A percentile compares a stretch with the other conserved stretches of the same genome.
These are phyloP conservation scores for Mycetomoellerius zeteki DNA, from an alignment of 1,140 invertebrate genomes.

Conservation along the genomic window DNA sequence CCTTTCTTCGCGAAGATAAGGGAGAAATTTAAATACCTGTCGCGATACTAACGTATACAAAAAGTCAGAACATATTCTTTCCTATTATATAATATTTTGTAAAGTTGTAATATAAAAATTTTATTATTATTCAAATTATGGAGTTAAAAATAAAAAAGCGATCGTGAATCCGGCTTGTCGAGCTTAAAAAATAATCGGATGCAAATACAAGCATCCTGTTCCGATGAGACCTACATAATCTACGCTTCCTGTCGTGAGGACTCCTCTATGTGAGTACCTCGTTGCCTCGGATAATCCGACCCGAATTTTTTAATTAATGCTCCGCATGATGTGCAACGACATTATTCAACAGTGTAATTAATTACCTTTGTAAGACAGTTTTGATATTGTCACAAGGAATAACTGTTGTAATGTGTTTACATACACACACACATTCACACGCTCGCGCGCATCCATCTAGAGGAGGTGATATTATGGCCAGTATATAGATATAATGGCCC, in stretches of 20 bases:
- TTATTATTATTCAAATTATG: not conserved
- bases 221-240: conserved; percentile 2
- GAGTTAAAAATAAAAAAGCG: no score
- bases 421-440: not conserved
- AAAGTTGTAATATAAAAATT: not conserved
- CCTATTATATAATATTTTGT: not conserved
- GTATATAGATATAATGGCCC: no score
- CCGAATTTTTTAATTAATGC: conserved; percentile 73
- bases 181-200: conserved; percentile 43
- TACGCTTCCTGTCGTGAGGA: conserved; percentile 67
- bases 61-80: not conserved
- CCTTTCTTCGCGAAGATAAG: not conserved
- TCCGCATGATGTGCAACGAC: conserved; percentile 23
- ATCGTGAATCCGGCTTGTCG: conserved; percentile 9
- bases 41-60: not conserved
- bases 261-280: conserved; percentile 7
- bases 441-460: no score
- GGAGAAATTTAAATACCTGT: not conserved
- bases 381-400: not conserved
- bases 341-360: conserved; percentile 14
- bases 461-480: no score
- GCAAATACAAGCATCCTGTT: conserved; percentile 56
- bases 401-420: not conserved
- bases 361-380: not conserved
- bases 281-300: conserved; percentile 74